Evolutionary conservation across 2,113 vertebrate species (phyloP), one percentile per base, ranked within the genome.

Genomic region (Nannospalax galili): DNA sequence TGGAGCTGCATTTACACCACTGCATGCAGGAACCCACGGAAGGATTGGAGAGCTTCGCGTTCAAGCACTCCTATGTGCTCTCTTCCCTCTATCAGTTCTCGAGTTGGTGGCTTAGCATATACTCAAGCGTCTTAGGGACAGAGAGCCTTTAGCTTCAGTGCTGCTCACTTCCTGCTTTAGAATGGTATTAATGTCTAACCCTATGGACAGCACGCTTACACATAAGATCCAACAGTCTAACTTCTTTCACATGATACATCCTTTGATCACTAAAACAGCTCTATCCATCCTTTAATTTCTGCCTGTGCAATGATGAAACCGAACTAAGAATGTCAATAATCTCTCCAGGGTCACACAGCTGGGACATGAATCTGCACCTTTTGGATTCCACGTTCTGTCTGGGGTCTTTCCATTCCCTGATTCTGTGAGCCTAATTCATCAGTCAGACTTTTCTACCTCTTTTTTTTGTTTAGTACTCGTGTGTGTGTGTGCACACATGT

Each of bases 1-100:
- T 0, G 6, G n/a, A 37, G 42, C 48, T 1, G 5, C 1, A 7
- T 52, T 42, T 69, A 35, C 40, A 32, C 30, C 28, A 3, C 1
- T 28, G 40, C 7, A 28, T 0, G 10, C 8, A 5, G 1, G 37
- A 30, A 22, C 74, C 1, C 1, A 45, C n/a, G 14, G 12, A n/a
- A 56, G 75, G 26, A 32, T 0, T 3, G 22, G 10, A 75, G 72
- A 69, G 35, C n/a, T n/a, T n/a, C n/a, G 3, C 30, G 32, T 3
- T 65, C 62, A 28, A 70, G 78, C 35, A 45, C 58, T 37, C 10
- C 0, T 2, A 40, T 15, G 7, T 2, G 14, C 24, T 69, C 56
- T 30, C 17, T 7, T 11, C 67, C 32, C 30, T n/a, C 45, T 5
- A 1, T 30, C 65, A 62, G 2, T 48, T 52, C 19, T 40, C 67